Conservation (phyloP, 2,888 invertebrate genomes). For the Thecophora atra region DNA sequence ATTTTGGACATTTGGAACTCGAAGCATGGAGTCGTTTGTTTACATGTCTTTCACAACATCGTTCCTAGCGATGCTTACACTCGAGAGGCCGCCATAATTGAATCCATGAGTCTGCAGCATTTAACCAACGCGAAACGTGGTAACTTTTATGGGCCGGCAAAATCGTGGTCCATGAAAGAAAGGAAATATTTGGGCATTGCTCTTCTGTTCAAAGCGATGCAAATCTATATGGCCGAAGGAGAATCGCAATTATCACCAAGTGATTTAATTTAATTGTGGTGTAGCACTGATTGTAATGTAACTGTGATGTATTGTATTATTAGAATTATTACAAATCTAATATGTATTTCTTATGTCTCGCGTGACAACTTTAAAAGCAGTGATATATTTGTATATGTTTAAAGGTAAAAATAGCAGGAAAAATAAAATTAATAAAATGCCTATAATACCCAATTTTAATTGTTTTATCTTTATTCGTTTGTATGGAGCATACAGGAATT, state of each 20-base stretch:
- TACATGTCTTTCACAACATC: conserved; percentile 90
- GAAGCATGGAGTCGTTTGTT: conserved; percentile 85
- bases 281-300: not conserved
- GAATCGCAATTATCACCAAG: conserved; percentile 86
- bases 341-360: not conserved
- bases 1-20: conserved; percentile 90
- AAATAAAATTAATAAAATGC: not conserved
- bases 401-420: too few relatives aligned
- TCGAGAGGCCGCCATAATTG: conserved; percentile 94
- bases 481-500: not conserved
- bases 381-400: too few relatives aligned
- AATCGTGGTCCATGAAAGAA: conserved; percentile 78
- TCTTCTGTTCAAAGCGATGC: conserved; percentile 82
- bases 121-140: conserved; percentile 83
- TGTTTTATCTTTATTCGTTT: conserved; percentile 17
- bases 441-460: not conserved
- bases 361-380: too few relatives aligned
- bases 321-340: conserved; percentile 24
- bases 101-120: conserved; percentile 80
- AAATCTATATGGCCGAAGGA: conserved; percentile 86
- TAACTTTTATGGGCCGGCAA: conserved; percentile 82
- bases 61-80: conserved; percentile 93
- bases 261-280: conserved; percentile 69
- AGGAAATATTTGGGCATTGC: conserved; percentile 80
- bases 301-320: conserved; percentile 29